These are phyloP conservation scores for Agrotis puta DNA, from an alignment of 2,888 invertebrate species.

Conservation along the genomic window DNA sequence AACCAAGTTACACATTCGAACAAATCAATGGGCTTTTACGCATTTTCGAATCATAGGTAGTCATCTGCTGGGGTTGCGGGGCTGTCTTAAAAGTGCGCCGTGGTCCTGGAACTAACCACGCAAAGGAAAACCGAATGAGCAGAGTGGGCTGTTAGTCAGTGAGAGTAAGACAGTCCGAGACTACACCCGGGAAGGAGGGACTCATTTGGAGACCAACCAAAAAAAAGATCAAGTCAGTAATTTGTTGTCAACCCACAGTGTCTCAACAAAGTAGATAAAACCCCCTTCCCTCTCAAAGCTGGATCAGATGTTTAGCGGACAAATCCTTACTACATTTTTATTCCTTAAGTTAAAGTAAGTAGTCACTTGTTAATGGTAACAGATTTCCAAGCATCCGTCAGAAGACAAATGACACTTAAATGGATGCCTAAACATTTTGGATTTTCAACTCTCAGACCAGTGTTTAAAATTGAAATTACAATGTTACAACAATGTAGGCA, in stretches of 20 bases:
- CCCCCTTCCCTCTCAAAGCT: background rate
- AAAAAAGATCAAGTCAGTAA: background rate
- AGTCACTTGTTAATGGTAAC: conserved; percentile 6
- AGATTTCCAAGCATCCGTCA: conserved; percentile 30
- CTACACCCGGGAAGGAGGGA: too few relatives aligned
- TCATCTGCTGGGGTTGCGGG: too few relatives aligned
- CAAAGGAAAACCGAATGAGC: too few relatives aligned
- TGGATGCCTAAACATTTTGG: background rate
- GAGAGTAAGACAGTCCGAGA: too few relatives aligned
- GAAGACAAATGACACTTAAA: background rate
- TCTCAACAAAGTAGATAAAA: background rate
- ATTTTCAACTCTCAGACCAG: background rate
- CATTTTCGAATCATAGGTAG: too few relatives aligned
- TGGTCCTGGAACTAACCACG: too few relatives aligned
- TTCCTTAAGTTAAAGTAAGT: background rate
- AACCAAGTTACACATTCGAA: too few relatives aligned
- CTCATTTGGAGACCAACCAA: too few relatives aligned
- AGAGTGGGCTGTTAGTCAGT: too few relatives aligned
- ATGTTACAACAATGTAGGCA: background rate
- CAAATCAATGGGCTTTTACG: too few relatives aligned
- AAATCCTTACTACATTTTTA: background rate
- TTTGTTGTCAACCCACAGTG: background rate
- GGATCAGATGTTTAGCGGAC: background rate
- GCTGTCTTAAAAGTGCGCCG: too few relatives aligned
- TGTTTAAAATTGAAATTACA: background rate